phyloP scores from a whole-genome alignment of 1,140 invertebrate genomes.

The Solenopsis fugax region DNA sequence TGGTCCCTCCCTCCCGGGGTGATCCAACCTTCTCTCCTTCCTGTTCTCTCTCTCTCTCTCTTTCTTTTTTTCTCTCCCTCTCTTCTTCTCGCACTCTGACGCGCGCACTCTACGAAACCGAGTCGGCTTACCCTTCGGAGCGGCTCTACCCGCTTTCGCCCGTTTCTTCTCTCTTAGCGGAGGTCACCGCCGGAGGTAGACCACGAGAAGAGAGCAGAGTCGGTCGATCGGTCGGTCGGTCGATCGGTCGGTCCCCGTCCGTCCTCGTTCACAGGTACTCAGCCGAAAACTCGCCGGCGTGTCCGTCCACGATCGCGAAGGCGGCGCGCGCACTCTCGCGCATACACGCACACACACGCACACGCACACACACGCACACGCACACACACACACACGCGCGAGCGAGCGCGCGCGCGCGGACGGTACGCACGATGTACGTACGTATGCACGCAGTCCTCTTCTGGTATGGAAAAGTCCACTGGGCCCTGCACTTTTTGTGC shows the following conservation, averaged over 20 bases:
- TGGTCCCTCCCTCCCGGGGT: neutral
- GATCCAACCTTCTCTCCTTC: neutral
- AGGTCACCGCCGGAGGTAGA: neutral
- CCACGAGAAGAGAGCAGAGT: neutral
- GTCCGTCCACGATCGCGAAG: constrained; percentile 56
- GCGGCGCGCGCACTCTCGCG: constrained; percentile 60
- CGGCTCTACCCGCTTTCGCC: neutral
- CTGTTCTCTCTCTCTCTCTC: neutral
- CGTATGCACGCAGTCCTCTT: constrained; percentile 42
- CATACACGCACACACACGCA: neutral
- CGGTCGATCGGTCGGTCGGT: constrained; percentile 17
- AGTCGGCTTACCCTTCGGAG: neutral
- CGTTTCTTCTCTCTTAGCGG: neutral
- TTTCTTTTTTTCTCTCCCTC: neutral
- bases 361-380: constrained; percentile 41
- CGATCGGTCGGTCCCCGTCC: constrained; percentile 27
- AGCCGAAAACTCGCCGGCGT: constrained; percentile 59
- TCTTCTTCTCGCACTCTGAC: neutral
- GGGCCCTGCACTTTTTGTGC: constrained; percentile 72
- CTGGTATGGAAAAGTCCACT: constrained; percentile 74
- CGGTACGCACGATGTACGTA: neutral
- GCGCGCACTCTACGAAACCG: constrained; percentile 6
- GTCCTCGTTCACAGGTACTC: constrained; percentile 49
- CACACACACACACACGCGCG: constrained; percentile 47
- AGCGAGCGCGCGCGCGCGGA: neutral